Evolutionary conservation across 1,140 invertebrate genomes (phyloP), one percentile per base, ranked within the genome.

Genomic region (Macrobrachium nipponense): DNA sequence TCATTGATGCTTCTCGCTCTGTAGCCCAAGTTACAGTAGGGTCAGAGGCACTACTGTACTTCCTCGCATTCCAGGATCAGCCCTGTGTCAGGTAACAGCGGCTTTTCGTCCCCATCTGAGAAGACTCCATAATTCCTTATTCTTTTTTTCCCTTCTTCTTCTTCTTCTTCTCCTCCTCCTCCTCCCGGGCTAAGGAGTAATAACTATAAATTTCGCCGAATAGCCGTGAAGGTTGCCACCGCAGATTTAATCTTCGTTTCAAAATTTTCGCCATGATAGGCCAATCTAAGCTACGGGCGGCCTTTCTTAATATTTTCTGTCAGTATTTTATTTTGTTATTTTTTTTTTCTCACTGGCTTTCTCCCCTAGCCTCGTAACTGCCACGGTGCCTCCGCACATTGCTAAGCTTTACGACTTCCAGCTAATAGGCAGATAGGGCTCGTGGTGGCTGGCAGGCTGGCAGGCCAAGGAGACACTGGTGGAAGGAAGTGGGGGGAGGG

Each of bases 221-320:
- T 64, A 44, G 78, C 78, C 61, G 27, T 80, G 78, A 80, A 80
- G 44, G 15, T 51, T 44, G 61, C 23, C 78, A 36, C 36, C 58
- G 27, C 36, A 79, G 59, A 79, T 79, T 62, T 62, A 27, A 79
- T 62, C 77, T 79, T 36, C 59, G 23, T 23, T 23, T 27, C 59
- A 62, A 62, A 62, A 79, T 79, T 79, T 73, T 62, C 78, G 17
- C 78, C 61, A 17, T 66, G 78, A 80, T 80, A 80, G 61, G 61
- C 61, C 78, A 80, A 80, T 80, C 61, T 80, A 66, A 44, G 61
- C 61, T 44, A 62, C 58, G 77, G 20, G 15, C 51, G 14, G 36
- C 44, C 23, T 80, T 80, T 80, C 61, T 80, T 80, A 80, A 66
- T 80, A 66, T 80, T 80, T 80, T 17, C 20, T 79, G 77, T 62